Base-by-base conservation (phyloP, 2,888 invertebrate genomes). In the Graphium colonna region DNA sequence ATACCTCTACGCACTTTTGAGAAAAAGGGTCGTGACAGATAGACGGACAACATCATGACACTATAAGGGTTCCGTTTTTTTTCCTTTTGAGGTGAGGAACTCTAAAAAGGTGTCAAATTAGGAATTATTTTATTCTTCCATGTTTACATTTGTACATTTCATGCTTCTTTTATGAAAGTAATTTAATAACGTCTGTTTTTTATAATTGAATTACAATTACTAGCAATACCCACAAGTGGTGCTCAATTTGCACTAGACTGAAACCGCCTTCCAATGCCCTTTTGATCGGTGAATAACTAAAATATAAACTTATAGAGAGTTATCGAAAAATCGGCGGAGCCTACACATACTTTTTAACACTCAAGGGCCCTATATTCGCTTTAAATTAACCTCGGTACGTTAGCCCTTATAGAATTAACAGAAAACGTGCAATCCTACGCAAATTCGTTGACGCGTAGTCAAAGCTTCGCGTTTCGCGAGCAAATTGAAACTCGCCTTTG, bases 401-500 rank as follows among this genome's bases (percentile, higher is more conserved):
- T 38, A 44, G 26, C 47, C 38, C 33, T 45, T 45, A 45, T 45
- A 45, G 36, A 45, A 45, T 47, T 47, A 47, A 39, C 47, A 39
- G 47, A 47, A 47, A 47, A 47, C 26, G 26, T 38, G 21, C 36
- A 38, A 47, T 38, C 15, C 13, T 26, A 38, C 38, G 51, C 52
- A 38, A 38, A 53, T 53, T 48, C 38, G 47, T 47, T 28, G 43
- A 46, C 38, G 52, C 47, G 52, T 46, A 39, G 28, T 43, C 52
- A 53, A 53, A 53, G 48, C 38, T 31, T 28, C 43, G 18, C 43
- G 48, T 43, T 28, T 47, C 26, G 43, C 52, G 48, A 39, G 52
- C 48, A 39, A 53, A 53, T 43, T 53, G 48, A 48, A 53, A 48
- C 48, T 26, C 13, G 28, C 48, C 52, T 53, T 53, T 53, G 52